These are phyloP conservation scores for Dromas ardeola DNA, from an alignment of 2,113 vertebrate genomes.

Conservation along the genomic window DNA sequence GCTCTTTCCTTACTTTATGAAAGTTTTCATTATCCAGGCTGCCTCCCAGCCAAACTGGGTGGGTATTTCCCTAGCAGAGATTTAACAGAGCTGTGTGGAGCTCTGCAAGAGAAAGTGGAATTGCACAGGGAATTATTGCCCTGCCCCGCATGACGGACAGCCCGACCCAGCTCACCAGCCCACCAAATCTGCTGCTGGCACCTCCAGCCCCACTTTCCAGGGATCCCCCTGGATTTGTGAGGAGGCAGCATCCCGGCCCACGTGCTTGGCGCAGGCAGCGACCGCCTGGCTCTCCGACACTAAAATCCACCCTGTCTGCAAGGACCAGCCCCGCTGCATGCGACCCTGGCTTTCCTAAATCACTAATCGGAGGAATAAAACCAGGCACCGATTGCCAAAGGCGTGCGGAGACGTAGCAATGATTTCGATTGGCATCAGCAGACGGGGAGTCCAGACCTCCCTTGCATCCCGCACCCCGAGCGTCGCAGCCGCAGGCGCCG, in stretches of 20 bases:
- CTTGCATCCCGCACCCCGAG: rapidly evolving
- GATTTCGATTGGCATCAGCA: neutral
- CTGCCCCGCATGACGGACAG: rapidly evolving
- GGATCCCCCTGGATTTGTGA: neutral
- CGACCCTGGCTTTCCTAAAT: neutral
- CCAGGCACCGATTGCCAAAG: neutral
- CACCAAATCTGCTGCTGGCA: neutral
- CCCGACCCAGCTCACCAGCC: neutral
- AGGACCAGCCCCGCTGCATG: neutral
- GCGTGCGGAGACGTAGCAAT: rapidly evolving
- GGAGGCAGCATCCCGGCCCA: neutral
- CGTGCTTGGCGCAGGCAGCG: rapidly evolving
- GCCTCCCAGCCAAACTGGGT: slow-evolving; percentile 27
- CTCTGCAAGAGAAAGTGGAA: neutral
- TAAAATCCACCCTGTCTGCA: neutral
- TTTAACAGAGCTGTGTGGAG: slow-evolving; percentile 34
- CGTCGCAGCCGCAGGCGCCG: rapidly evolving
- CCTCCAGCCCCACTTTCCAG: neutral
- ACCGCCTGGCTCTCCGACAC: rapidly evolving
- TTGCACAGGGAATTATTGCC: neutral
- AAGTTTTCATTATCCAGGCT: slow-evolving; percentile 49
- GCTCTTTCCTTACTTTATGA: slow-evolving; percentile 13
- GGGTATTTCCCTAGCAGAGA: slow-evolving; percentile 28
- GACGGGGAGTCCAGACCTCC: neutral
- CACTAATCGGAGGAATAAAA: neutral